Percentiles rank a stretch among this genome's conserved stretches.
Evolutionary conservation across 2,113 vertebrate genomes (phyloP).

Genomic region (Tonatia bakeri): DNA sequence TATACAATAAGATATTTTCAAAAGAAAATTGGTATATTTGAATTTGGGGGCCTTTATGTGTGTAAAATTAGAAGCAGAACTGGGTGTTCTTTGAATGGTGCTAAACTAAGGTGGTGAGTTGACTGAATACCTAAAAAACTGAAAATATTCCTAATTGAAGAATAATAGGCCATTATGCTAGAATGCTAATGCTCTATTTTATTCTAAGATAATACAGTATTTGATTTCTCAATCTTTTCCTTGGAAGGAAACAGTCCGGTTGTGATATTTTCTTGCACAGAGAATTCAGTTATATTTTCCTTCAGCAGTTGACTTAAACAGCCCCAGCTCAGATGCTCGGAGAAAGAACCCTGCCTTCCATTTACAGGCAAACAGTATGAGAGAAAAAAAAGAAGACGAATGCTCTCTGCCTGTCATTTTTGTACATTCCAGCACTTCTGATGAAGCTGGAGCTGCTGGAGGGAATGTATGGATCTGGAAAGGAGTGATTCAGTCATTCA

Average conservation of each 20-base stretch:
- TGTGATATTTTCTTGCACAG: conserved; percentile 9
- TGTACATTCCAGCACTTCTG: conserved; percentile 80
- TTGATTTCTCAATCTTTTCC: conserved; percentile 33
- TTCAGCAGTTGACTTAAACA: conserved; percentile 44
- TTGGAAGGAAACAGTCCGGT: conserved; percentile 39
- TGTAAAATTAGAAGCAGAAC: neutral
- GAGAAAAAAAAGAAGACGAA: conserved; percentile 73
- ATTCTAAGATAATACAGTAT: neutral
- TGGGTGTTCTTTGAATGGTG: neutral
- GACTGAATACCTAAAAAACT: neutral
- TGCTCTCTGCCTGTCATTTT: conserved; percentile 86
- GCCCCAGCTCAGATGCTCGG: conserved; percentile 70
- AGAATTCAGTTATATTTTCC: conserved; percentile 26
- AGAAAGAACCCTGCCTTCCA: conserved; percentile 76
- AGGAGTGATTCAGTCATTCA: conserved; percentile 73
- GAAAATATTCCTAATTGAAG: conserved; percentile 18
- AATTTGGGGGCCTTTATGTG: neutral
- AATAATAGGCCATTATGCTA: neutral
- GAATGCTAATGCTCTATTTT: neutral
- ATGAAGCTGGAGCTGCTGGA: conserved; percentile 80
- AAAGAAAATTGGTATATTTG: neutral
- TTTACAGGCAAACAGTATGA: conserved; percentile 82
- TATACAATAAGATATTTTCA: neutral
- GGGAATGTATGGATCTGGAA: conserved; percentile 80
- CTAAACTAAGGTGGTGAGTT: neutral